Evolutionary conservation across 2,797 vertebrate genomes (phyloP).

Genomic region (Macropodus opercularis): DNA sequence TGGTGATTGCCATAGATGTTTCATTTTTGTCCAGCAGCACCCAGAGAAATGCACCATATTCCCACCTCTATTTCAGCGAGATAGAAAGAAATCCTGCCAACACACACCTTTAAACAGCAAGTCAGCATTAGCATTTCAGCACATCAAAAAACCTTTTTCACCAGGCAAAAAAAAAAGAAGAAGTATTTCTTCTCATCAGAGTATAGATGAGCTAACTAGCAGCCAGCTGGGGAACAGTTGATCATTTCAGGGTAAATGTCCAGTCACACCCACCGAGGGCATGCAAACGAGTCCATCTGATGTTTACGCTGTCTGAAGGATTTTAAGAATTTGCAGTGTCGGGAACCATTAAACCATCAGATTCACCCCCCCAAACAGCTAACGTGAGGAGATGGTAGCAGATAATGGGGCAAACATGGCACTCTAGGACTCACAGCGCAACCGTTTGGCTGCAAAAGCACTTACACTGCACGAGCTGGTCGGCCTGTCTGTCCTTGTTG

Average conservation of each 20-base stretch:
- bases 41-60: constrained; percentile 16
- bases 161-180: constrained; percentile 8
- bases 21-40: constrained; percentile 21
- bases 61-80: constrained; percentile 15
- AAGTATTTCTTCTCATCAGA: constrained; percentile 18
- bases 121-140: constrained; percentile 28
- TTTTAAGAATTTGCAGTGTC: constrained; percentile 24
- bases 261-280: constrained; percentile 24
- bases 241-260: constrained; percentile 30
- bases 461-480: constrained; percentile 12
- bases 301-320: constrained; percentile 28
- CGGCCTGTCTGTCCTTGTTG: constrained; percentile 1
- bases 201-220: constrained; percentile 8
- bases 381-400: constrained; percentile 25
- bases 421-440: constrained; percentile 26
- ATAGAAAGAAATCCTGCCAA: constrained; percentile 30
- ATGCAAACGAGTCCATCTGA: constrained; percentile 24
- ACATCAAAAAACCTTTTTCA: constrained; percentile 1
- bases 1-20: constrained; percentile 11
- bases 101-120: constrained; percentile 21
- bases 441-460: constrained; percentile 27
- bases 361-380: constrained; percentile 28
- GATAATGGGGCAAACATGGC: constrained; percentile 32
- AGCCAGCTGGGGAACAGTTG: constrained; percentile 33
- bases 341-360: constrained; percentile 21